phyloP scores from a whole-genome alignment of 2,797 vertebrate species.

The Chelonia mydas region DNA sequence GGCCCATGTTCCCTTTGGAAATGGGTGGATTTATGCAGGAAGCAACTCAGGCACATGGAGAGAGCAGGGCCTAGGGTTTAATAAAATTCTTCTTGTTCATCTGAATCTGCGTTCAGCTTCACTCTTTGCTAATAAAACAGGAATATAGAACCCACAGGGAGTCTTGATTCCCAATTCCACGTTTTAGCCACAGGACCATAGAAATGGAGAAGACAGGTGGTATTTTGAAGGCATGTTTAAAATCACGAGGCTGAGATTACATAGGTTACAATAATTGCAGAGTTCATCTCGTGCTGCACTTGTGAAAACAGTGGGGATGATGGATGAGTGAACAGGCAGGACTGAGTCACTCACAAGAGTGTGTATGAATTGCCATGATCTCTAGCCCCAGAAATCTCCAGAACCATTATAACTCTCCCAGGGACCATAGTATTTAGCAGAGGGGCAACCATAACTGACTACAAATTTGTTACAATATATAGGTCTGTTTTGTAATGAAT shows the following conservation, averaged over 20 bases:
- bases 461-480: background rate
- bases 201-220: background rate
- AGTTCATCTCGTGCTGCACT: background rate
- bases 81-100: background rate
- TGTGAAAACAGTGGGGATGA: background rate
- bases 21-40: background rate
- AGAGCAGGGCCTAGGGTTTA: background rate
- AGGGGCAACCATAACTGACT: background rate
- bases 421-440: background rate
- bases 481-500: background rate
- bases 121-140: background rate
- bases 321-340: background rate
- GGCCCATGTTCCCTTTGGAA: background rate
- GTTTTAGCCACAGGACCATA: background rate
- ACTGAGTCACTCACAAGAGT: background rate
- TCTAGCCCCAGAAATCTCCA: background rate
- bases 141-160: rapidly evolving
- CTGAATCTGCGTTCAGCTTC: background rate
- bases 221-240: background rate
- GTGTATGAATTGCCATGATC: background rate
- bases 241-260: background rate
- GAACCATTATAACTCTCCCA: background rate
- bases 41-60: background rate
- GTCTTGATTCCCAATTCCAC: background rate
- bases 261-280: rapidly evolving